A percentile compares a stretch with the other conserved stretches of the same genome.
Conservation (phyloP, 2,797 vertebrate genomes). For the Cetoscarus ocellatus region DNA sequence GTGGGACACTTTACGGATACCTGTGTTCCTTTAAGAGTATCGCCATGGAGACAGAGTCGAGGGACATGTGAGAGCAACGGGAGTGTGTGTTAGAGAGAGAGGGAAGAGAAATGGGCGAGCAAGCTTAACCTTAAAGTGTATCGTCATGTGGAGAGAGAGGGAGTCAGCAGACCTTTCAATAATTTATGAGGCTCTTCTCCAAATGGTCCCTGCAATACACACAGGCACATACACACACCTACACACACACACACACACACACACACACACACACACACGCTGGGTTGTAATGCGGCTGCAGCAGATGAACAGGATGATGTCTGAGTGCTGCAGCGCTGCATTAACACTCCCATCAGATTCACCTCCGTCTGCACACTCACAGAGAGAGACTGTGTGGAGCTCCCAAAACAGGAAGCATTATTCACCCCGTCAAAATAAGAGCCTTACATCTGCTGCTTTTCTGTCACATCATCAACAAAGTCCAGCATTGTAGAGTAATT, state of each 20-base stretch:
- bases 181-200: conserved; percentile 55
- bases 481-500: too few relatives aligned
- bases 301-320: conserved; percentile 27
- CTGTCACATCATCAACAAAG: too few relatives aligned
- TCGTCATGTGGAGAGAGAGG: conserved; percentile 34
- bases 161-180: conserved; percentile 40
- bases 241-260: neutral
- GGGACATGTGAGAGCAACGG: neutral
- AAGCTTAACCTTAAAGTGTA: conserved; percentile 50
- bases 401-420: neutral
- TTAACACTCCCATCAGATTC: conserved; percentile 39
- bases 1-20: neutral
- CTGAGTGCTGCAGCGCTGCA: conserved; percentile 38
- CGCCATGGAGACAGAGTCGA: conserved; percentile 43
- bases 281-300: conserved; percentile 29
- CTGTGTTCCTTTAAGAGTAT: conserved; percentile 47
- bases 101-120: neutral
- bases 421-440: conserved; percentile 20
- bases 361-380: neutral
- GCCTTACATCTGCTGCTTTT: neutral
- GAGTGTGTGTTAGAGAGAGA: neutral
- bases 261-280: neutral
- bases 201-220: conserved; percentile 33
- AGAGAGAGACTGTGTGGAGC: neutral
- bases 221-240: too few relatives aligned